Conservation (phyloP, 2,113 vertebrate genomes). For the Dipodomys spectabilis region DNA sequence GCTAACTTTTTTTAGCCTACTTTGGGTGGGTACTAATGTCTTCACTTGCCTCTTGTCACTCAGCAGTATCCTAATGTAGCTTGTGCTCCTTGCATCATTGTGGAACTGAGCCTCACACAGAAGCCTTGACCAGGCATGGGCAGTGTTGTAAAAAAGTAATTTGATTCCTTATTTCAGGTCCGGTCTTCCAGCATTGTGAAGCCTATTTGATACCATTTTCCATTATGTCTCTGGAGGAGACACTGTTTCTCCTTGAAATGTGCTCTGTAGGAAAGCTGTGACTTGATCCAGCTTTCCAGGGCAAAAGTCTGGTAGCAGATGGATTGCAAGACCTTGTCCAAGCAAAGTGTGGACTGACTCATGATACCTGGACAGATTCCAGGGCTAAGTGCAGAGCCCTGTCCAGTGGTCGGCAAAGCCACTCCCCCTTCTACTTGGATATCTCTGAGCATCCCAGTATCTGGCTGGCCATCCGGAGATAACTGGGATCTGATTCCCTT, state of each 20-base stretch:
- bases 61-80: not conserved
- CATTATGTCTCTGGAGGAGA: not conserved
- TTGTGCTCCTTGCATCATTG: not conserved
- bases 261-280: not conserved
- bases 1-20: not conserved
- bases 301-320: not conserved
- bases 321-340: not conserved
- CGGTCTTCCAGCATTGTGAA: not conserved
- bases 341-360: constrained; percentile 49
- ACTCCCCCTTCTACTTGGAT: not conserved
- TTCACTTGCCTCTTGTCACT: not conserved
- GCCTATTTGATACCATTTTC: not conserved
- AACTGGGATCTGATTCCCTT: not conserved
- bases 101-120: not conserved
- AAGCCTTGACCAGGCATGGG: not conserved
- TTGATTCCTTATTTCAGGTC: not conserved
- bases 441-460: not conserved
- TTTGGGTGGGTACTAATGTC: not conserved
- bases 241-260: not conserved
- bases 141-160: not conserved
- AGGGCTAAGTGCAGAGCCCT: not conserved
- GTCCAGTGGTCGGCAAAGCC: not conserved
- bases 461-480: not conserved
- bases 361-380: constrained; percentile 43
- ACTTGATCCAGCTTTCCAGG: not conserved